Evolutionary conservation across 2,113 vertebrate genomes (phyloP).

Genomic region (Spilogale gracilis): DNA sequence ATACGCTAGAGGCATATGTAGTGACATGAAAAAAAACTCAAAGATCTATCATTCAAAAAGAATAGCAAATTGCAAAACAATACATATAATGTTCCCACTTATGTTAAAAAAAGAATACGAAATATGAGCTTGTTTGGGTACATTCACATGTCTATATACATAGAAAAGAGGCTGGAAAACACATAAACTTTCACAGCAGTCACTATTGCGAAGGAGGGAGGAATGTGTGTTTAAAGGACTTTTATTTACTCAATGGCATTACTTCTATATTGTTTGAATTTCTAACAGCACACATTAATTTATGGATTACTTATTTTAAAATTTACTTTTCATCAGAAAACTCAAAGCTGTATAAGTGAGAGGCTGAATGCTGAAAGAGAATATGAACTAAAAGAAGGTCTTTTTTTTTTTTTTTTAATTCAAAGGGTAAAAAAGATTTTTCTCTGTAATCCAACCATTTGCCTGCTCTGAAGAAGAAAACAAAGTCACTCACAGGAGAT

Average conservation of each 20-base stretch:
- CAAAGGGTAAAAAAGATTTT: background rate
- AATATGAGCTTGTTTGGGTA: background rate
- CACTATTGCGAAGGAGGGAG: background rate
- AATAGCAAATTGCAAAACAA: background rate
- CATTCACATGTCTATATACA: background rate
- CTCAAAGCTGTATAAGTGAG: background rate
- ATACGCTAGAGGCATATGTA: background rate
- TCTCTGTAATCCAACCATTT: background rate
- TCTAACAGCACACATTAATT: background rate
- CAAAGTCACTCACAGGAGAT: background rate
- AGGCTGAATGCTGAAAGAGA: background rate
- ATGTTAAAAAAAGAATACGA: background rate
- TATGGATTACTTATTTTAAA: background rate
- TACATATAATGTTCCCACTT: background rate
- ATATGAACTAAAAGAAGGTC: background rate
- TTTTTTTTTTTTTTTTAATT: background rate
- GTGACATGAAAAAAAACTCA: background rate
- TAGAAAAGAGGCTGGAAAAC: background rate
- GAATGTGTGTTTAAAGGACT: background rate
- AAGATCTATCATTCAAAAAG: background rate
- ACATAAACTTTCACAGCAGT: background rate
- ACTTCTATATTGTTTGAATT: background rate
- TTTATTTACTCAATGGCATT: background rate
- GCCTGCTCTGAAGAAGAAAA: background rate
- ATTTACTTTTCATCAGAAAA: conserved; percentile 24